Evolutionary conservation across 2,113 vertebrate genomes (phyloP), one percentile per base, ranked within the genome.

Genomic region (Falcunculus frontatus): DNA sequence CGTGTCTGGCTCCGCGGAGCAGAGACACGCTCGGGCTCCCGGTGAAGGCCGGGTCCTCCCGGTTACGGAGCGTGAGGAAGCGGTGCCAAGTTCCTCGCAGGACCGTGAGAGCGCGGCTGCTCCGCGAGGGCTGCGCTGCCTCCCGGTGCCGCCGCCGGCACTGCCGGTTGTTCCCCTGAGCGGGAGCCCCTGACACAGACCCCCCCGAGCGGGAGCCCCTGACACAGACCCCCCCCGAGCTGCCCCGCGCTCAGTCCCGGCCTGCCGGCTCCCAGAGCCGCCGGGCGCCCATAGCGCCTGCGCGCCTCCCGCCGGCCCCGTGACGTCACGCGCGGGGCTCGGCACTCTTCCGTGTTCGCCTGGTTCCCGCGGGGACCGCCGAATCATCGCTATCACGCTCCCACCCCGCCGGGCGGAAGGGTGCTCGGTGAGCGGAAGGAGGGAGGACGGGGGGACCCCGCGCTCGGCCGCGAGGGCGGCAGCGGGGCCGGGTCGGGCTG

Each of bases 231-330:
- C 49, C n/a, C n/a, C 26, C 37, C 9, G 22, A 6, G 30, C 78
- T 0, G 10, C 9, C 9, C 53, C 22, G 15, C 35, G 6, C 44
- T 8, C 46, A 2, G 0, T 2, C 8, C 32, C 33, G 39, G 39
- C 39, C 39, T 11, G 39, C 39, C 39, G 39, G 2, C n/a, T n/a
- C 23, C 27, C 64, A 6, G 41, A n/a, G 3, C 9, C 81, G 16
- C 46, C 12, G 8, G 16, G 1, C 11, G 4, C 22, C 4, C 4
- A 52, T 19, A 4, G 65, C 89, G 87, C 95, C 4, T 76, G 91
- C 94, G 87, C 74, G 2, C 16, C 11, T 4, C 6, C 16, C 9
- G 7, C 47, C 25, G 5, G 12, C 44, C 42, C 18, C 27, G 33
- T 78, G 79, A 86, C 90, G 63, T 76, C 47, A 46, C 37, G 11